Conservation (phyloP, 2,888 invertebrate species). For the Chrysina gloriosa region DNA sequence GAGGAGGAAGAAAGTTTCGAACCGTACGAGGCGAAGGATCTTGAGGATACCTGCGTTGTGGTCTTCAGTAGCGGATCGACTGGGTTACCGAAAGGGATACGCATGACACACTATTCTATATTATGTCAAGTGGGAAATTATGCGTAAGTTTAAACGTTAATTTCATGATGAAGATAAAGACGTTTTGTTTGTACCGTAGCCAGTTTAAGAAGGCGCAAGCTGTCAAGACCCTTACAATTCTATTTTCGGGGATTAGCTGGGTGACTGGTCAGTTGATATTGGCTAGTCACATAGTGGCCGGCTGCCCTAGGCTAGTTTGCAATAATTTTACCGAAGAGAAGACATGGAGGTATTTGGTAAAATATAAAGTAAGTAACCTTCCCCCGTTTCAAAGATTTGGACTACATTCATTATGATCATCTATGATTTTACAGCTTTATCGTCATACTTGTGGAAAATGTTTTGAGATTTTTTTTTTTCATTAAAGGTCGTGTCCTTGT, state of each 20-base stretch:
- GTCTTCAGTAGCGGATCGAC: constrained; percentile 49
- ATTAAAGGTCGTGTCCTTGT: background rate
- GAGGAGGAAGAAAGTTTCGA: constrained; percentile 44
- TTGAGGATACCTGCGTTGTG: constrained; percentile 43
- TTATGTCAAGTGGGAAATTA: background rate
- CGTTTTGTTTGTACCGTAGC: background rate
- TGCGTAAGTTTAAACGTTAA: background rate
- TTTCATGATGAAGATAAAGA: background rate
- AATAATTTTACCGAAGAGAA: background rate
- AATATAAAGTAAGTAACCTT: constrained; percentile 17
- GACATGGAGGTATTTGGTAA: constrained; percentile 5
- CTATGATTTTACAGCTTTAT: too few species aligned
- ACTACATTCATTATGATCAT: background rate
- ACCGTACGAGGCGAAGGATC: constrained; percentile 24
- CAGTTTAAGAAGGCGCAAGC: background rate
- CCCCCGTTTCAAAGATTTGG: background rate
- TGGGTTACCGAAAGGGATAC: constrained; percentile 48
- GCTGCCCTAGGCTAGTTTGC: background rate
- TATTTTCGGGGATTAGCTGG: background rate
- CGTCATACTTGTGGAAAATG: too few species aligned
- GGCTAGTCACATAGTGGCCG: background rate
- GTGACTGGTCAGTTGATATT: background rate
- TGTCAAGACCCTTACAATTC: background rate
- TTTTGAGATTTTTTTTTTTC: background rate
- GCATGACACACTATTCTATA: constrained; percentile 31